Base-by-base conservation (phyloP, 2,797 vertebrate genomes). In the Coracias cyanogaster region DNA sequence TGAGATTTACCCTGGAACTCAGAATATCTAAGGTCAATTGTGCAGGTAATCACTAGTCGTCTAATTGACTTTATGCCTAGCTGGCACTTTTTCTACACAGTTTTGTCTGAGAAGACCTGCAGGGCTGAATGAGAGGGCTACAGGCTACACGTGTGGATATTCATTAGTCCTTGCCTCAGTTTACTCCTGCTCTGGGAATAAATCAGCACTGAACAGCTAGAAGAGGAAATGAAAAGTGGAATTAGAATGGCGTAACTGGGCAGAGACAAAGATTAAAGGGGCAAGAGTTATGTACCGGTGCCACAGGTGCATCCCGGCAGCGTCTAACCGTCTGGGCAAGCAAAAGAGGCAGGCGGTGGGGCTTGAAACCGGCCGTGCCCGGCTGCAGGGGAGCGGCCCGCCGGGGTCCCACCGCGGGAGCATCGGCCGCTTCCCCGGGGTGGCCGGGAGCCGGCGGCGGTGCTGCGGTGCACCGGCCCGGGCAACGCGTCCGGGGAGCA, bases 1-100 rank as follows among this genome's bases (percentile, higher is more conserved):
- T 2, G 8, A 21, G 45, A 9, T 39, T 39, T 4, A 5, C 15
- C 60, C 45, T 13, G 60, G 31, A 31, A 15, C 13, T 9, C 37
- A 2, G 52, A 18, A 1, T 13, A 15, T 4, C 66, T 2, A 1
- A 2, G 5, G 9, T 1, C 24, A 19, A 21, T 45, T 1, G 2
- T 7, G 58, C 58, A 31, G 58, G 51, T 9, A 4, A 6, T 4
- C 57, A 1, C 33, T 8, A 7, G 28, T 1, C 2, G 7, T 5
- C 29, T 37, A 3, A 35, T 1, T 12, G 64, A 22, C 64, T 7
- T 14, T 3, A 14, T 1, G 14, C 8, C 35, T 31, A 1, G 0
- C 0, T 3, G 28, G 37, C 43, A 12, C 61, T 25, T n/a, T 7
- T 9, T 3, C 61, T 14, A 41, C 39, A 7, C 2, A 0, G 58